These are phyloP conservation scores for Hippocampus abdominalis DNA, from an alignment of 2,113 vertebrate species.

Conservation along the genomic window DNA sequence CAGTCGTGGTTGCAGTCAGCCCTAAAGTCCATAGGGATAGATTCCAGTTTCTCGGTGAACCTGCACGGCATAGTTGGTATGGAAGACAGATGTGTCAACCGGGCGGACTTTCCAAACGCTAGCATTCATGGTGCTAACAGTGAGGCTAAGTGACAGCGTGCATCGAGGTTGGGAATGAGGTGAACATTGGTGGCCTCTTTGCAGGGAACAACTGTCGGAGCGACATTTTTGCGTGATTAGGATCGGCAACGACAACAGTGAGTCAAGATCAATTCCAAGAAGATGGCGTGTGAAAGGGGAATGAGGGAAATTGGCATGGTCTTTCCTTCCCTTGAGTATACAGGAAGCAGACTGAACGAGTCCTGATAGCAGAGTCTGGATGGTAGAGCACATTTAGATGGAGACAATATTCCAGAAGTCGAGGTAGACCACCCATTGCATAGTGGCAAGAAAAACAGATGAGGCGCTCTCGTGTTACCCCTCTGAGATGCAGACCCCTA, in stretches of 20 bases:
- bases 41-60: neutral
- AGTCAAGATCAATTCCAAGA: neutral
- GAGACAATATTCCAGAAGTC: conserved; percentile 22
- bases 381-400: conserved; percentile 15
- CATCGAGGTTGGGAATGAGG: too few relatives aligned
- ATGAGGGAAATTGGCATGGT: neutral
- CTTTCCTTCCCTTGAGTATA: neutral
- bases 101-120: too few relatives aligned
- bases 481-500: conserved; percentile 61
- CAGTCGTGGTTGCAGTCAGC: neutral
- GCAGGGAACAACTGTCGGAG: conserved; percentile 11
- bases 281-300: neutral
- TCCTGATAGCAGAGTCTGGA: conserved; percentile 9
- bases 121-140: too few relatives aligned
- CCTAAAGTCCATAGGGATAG: neutral
- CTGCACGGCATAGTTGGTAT: neutral
- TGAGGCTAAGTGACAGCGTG: too few relatives aligned
- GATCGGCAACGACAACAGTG: neutral
- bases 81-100: too few relatives aligned
- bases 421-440: conserved; percentile 23
- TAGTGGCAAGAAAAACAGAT: conserved; percentile 36
- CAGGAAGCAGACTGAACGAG: conserved; percentile 13
- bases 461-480: conserved; percentile 66
- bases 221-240: neutral
- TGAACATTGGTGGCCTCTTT: conserved; percentile 25